Evolutionary conservation across 2,797 vertebrate species (phyloP).

Genomic region (Trichosurus vulpecula): DNA sequence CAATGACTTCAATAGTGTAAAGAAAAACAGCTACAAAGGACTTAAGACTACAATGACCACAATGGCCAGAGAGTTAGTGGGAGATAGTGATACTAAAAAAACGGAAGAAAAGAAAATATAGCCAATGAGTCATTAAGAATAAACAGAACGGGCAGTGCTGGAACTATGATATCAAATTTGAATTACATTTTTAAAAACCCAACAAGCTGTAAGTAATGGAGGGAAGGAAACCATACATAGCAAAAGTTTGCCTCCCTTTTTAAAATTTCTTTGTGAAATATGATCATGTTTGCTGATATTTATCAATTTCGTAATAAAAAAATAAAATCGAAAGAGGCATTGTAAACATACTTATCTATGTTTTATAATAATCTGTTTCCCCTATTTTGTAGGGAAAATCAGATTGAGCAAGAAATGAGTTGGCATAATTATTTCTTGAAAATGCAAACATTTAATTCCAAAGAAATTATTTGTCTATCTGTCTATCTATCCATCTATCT

Average conservation of each 20-base stretch:
- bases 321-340: neutral
- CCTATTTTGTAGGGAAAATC: neutral
- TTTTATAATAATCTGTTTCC: neutral
- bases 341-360: neutral
- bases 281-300: neutral
- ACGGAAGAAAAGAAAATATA: neutral
- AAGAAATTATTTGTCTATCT: constrained; percentile 25
- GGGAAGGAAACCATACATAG: neutral
- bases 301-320: neutral
- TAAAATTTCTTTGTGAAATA: neutral
- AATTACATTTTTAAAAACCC: neutral
- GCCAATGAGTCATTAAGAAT: neutral
- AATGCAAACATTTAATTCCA: constrained; percentile 2
- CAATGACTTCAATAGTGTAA: too few relatives aligned
- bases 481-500: neutral
- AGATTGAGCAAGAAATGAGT: neutral
- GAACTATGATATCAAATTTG: neutral
- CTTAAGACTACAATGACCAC: too few relatives aligned
- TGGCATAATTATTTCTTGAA: neutral
- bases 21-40: too few relatives aligned
- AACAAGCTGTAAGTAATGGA: neutral
- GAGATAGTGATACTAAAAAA: neutral
- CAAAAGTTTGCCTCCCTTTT: neutral
- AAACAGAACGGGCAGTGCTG: neutral
- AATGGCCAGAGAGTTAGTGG: neutral